Base-by-base conservation (phyloP, 2,888 invertebrate species). In the Panorpa germanica region DNA sequence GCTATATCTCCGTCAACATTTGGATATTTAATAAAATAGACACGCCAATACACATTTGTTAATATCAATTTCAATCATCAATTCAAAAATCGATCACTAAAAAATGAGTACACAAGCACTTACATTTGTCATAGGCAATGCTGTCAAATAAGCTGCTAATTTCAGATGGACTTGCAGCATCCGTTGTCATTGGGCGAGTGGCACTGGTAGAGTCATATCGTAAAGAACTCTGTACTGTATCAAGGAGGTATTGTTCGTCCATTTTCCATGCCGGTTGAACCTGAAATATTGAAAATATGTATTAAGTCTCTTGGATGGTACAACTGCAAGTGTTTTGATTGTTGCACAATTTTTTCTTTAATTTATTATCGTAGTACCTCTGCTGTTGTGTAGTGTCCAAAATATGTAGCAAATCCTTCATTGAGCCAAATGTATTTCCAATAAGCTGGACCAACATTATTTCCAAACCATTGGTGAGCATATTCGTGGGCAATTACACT, bases 371-470 rank as follows among this genome's bases (percentile, higher is more conserved):
- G n/a, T n/a, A n/a, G 54, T 47, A 69, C 68, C 39, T 59, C 39
- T 17, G 62, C 60, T 4, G 66, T 61, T 3, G 57, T 64, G 22
- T 56, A 60, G 45, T 70, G 73, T 43, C 80, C 69, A 34, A 72
- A 70, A 49, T 68, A 70, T 39, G 62, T 65, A 1, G 77, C 77
- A 38, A 78, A 76, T 1, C 70, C 78, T 45, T 77, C 77, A 43
- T 72, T 78, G 1, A 78, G 50, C 75, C 77, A 80, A 2, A 70
- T 59, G 37, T 59, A 63, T 1, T 61, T 59, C 73, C 73, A 74
- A 49, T 68, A 71, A 4, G 52, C 44, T 0, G 65, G 62, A 1
- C 70, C 62, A 5, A 74, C 65, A 39, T 67, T 59, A 41, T 74
- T 68, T 1, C 74, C 75, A 41, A 74, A 74, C 75, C 75, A 75